These are phyloP conservation scores for Drosophila multiciliata DNA, from an alignment of 2,888 invertebrate genomes.

Conservation along the genomic window DNA sequence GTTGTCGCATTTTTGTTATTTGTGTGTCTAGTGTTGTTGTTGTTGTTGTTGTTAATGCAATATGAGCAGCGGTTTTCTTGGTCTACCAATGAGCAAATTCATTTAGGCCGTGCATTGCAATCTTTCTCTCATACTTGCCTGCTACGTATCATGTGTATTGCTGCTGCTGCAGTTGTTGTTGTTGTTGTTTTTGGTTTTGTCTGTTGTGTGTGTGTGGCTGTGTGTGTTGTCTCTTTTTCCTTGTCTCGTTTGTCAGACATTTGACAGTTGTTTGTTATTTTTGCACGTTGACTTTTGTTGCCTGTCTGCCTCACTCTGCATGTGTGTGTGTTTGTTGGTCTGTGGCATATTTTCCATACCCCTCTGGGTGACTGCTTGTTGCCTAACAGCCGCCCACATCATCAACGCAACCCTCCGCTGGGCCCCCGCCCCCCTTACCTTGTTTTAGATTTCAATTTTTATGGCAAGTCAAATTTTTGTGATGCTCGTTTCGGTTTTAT, in stretches of 20 bases:
- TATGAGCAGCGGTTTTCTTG: conserved; percentile 43
- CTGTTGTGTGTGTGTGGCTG: too few relatives aligned
- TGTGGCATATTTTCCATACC: conserved; percentile 67
- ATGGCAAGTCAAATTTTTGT: conserved; percentile 79
- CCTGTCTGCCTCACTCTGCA: neutral
- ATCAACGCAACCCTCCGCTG: conserved; percentile 19
- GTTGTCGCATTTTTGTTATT: conserved; percentile 36
- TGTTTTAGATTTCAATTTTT: conserved; percentile 76
- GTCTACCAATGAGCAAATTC: conserved; percentile 51
- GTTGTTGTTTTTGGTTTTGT: conserved; percentile 33
- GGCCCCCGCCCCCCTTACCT: conserved; percentile 24
- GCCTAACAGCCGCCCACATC: conserved; percentile 77
- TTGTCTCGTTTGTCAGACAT: conserved; percentile 82
- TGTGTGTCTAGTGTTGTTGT: conserved; percentile 10
- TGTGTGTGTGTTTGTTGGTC: conserved; percentile 49
- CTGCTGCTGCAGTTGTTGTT: conserved; percentile 24
- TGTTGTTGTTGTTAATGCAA: conserved; percentile 42
- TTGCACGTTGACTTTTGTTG: conserved; percentile 76
- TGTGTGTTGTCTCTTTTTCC: conserved; percentile 73
- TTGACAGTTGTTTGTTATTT: conserved; percentile 81
- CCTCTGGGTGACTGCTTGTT: conserved; percentile 40
- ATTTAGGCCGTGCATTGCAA: conserved; percentile 49
- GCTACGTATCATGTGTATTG: conserved; percentile 43
- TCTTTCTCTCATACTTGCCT: conserved; percentile 30
- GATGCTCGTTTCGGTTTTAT: conserved; percentile 60